phyloP scores from a whole-genome alignment of 1,140 invertebrate genomes.

The Camponotus vicinus region DNA sequence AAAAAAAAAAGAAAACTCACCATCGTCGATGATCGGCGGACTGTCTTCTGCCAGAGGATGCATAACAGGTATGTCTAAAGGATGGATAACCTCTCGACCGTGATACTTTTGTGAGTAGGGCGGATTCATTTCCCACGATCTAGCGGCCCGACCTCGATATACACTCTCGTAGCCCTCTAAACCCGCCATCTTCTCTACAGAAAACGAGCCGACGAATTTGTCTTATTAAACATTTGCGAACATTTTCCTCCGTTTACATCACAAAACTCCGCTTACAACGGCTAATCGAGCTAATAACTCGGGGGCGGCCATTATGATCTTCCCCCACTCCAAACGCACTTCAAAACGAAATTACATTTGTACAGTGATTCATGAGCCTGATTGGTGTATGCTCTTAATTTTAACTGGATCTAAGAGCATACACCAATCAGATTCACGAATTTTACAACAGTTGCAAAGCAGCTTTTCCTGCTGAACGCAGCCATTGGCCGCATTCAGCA shows the following conservation, averaged over 20 bases:
- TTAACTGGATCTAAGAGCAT: no score
- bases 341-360: no score
- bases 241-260: background rate
- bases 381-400: no score
- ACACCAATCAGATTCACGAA: no score
- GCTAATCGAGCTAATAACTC: background rate
- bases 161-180: conserved; percentile 75
- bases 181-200: conserved; percentile 58
- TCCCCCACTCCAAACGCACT: no score
- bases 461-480: no score
- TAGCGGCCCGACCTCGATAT: conserved; percentile 73
- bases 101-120: conserved; percentile 74
- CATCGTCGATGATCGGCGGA: conserved; percentile 76
- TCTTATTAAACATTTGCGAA: conserved; percentile 27
- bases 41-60: conserved; percentile 78
- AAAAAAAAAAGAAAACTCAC: conserved; percentile 65
- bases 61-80: conserved; percentile 74
- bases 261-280: background rate
- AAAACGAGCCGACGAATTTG: background rate
- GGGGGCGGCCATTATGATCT: no score
- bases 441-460: no score
- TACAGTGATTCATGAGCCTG: no score
- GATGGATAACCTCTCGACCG: conserved; percentile 81
- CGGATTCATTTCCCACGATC: conserved; percentile 61
- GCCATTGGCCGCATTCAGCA: no score